A percentile compares a stretch with the other conserved stretches of the same genome.
Evolutionary conservation across 2,888 invertebrate genomes (phyloP).

Genomic region (Melieria crassipennis): DNA sequence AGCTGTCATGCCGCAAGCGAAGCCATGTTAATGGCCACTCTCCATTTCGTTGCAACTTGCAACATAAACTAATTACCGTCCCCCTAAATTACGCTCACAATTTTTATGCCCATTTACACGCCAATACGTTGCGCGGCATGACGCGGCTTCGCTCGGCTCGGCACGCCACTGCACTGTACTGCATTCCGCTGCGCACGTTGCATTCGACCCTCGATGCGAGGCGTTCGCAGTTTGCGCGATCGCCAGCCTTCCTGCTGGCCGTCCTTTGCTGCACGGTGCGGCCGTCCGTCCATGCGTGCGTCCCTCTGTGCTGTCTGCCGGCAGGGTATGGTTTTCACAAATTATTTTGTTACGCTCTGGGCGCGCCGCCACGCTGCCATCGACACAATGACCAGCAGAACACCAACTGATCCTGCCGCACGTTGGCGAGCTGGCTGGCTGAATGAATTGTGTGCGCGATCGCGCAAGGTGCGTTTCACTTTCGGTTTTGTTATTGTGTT

Average conservation of each 20-base stretch:
- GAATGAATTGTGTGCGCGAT: background rate
- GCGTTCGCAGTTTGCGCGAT: background rate
- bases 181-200: background rate
- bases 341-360: slow-evolving; percentile 59
- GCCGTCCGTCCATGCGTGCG: background rate
- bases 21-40: slow-evolving; percentile 19
- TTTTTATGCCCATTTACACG: slow-evolving; percentile 21
- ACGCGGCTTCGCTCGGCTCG: background rate
- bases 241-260: background rate
- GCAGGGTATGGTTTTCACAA: slow-evolving; percentile 43
- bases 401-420: background rate
- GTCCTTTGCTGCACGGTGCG: background rate
- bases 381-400: slow-evolving; percentile 22
- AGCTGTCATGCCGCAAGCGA: slow-evolving; percentile 20
- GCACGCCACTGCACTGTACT: background rate
- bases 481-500: slow-evolving; percentile 17
- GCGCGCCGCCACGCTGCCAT: slow-evolving; percentile 22
- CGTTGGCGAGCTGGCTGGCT: background rate
- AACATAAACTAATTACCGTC: slow-evolving; percentile 31
- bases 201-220: background rate
- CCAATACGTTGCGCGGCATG: background rate
- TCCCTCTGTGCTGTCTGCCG: background rate
- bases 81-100: slow-evolving; percentile 22
- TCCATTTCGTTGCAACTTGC: slow-evolving; percentile 20
- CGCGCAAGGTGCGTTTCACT: slow-evolving; percentile 29